phyloP scores from a whole-genome alignment of 2,888 invertebrate genomes.

The Metacarcinus magister region DNA sequence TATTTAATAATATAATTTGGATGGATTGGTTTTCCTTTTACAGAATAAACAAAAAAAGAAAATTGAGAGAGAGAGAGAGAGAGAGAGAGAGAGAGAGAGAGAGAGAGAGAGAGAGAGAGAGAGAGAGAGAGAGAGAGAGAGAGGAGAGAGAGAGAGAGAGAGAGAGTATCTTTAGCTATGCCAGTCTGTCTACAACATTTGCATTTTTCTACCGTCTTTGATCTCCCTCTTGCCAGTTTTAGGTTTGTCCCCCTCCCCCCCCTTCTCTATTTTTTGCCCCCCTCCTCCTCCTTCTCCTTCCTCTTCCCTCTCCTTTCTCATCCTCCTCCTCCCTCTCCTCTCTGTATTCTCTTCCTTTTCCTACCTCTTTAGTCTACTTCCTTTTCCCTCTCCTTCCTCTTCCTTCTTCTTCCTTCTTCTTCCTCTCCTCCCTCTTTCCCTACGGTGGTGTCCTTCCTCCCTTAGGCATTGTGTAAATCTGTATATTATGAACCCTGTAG shows the following conservation, averaged over 20 bases:
- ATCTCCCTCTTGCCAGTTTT: background rate
- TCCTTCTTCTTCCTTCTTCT: too few species aligned
- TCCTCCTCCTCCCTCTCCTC: background rate
- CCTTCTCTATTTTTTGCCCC: background rate
- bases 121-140: background rate
- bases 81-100: background rate
- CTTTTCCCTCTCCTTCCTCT: background rate
- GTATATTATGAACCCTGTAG: background rate
- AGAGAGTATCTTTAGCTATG: conserved; percentile 37
- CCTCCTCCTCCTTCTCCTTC: background rate
- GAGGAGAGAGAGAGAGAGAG: background rate
- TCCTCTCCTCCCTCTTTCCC: background rate
- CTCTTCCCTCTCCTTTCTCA: background rate
- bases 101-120: conserved; percentile 43
- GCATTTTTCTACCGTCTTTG: conserved; percentile 6
- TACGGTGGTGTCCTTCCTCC: background rate
- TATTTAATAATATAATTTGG: background rate
- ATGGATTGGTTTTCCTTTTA: background rate
- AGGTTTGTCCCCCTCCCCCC: background rate
- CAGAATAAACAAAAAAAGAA: background rate
- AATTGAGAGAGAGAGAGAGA: background rate
- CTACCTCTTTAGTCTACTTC: background rate
- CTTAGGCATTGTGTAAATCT: background rate
- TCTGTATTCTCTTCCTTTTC: background rate
- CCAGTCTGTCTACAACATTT: conserved; percentile 46